Base-by-base conservation (phyloP, 1,140 invertebrate species). In the Sarcophaga peregrina region DNA sequence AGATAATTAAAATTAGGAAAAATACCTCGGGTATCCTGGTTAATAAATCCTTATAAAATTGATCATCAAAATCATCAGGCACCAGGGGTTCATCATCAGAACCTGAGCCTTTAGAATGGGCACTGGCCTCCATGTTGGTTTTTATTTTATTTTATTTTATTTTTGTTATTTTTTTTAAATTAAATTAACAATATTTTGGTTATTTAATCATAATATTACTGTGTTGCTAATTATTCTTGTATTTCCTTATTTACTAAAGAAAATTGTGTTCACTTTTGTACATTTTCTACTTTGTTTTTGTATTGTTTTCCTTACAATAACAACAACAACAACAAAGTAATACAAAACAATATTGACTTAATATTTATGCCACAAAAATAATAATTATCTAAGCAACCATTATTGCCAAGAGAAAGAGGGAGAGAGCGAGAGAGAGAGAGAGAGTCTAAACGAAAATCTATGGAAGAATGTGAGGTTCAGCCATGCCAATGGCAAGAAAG, bases 21-120 rank as follows among this genome's bases (percentile, higher is more conserved):
- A 10, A 81, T n/a, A 87, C 88, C 84, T 90, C 88, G 5, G 88
- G 87, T 48, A 90, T 87, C 82, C 89, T 90, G 0, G 87, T 86
- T 47, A 85, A 74, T n/a, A 90, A 83, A 17, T 87, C 87, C 76
- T 84, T 83, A 80, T 81, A 90, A 72, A 87, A 90, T 54, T 90
- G 88, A 84, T 90, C 88, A 82, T 90, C 88, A 17, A 90, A 87
- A 20, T 88, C 88, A 75, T 90, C 88, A 17, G 88, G 88, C 20
- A 90, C 88, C 54, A 90, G 52, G 0, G 88, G 88, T 84, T 90
- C 88, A 84, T 89, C 88, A 75, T 90, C 88, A 13, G 88, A 90
- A 9, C 88, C 88, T 3, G 88, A 89, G 75, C 86, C 88, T 46
- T 89, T 89, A 68, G 62, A 68, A 68, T 68, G n/a, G 10, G 20